Conservation (phyloP, 2,797 vertebrate species). For the Poeciliopsis infans region DNA sequence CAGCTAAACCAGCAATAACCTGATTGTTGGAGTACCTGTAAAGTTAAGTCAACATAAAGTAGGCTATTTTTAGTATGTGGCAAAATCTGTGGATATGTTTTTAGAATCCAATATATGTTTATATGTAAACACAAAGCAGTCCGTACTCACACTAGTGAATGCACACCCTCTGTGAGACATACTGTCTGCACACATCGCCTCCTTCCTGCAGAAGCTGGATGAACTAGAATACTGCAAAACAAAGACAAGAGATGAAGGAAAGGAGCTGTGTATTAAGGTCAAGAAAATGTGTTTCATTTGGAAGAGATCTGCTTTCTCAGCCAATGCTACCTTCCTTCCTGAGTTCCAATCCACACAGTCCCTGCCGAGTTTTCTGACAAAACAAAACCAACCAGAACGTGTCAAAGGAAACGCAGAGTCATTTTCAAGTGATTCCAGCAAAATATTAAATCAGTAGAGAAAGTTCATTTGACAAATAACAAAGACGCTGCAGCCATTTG, state of each 20-base stretch:
- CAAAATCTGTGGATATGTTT: neutral
- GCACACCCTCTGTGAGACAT: slow-evolving; percentile 82
- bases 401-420: slow-evolving; percentile 23
- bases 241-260: neutral
- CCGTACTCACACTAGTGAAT: slow-evolving; percentile 83
- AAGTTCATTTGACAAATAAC: slow-evolving; percentile 9
- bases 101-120: neutral
- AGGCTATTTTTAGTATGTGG: neutral
- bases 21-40: slow-evolving; percentile 77
- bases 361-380: slow-evolving; percentile 74
- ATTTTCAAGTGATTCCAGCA: slow-evolving; percentile 20
- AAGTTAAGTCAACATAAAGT: slow-evolving; percentile 18
- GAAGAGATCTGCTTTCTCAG: slow-evolving; percentile 39
- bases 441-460: slow-evolving; percentile 5
- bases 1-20: slow-evolving; percentile 83
- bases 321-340: slow-evolving; percentile 85
- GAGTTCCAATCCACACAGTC: slow-evolving; percentile 89
- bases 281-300: neutral
- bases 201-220: slow-evolving; percentile 75
- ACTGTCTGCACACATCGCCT: slow-evolving; percentile 80
- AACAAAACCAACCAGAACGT: slow-evolving; percentile 38
- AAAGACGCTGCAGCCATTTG: slow-evolving; percentile 23
- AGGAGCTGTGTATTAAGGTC: neutral
- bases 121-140: slow-evolving; percentile 4
- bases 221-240: slow-evolving; percentile 79